These are phyloP conservation scores for Leptinotarsa rubiginosa DNA, from an alignment of 2,888 invertebrate species.

Conservation along the genomic window DNA sequence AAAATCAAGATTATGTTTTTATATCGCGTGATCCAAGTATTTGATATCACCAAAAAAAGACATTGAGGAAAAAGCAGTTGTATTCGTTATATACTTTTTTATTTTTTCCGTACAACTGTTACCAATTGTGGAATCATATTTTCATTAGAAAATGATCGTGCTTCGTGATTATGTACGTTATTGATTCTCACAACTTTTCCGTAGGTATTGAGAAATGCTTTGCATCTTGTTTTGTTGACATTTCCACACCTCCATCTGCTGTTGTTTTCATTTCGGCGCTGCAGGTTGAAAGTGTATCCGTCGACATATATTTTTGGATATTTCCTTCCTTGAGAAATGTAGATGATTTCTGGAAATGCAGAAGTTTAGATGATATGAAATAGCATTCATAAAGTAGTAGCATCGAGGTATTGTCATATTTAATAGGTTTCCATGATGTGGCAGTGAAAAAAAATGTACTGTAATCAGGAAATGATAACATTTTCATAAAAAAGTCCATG, in stretches of 20 bases:
- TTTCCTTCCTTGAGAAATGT: constrained; percentile 46
- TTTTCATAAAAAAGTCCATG: no score
- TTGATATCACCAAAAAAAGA: no score
- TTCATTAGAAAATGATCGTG: constrained; percentile 21
- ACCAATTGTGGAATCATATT: constrained; percentile 30
- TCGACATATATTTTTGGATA: constrained; percentile 50
- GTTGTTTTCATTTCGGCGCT: constrained; percentile 41
- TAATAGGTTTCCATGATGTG: no score
- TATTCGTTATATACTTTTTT: not conserved
- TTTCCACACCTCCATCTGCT: constrained; percentile 54
- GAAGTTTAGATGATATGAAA: not conserved
- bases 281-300: constrained; percentile 43
- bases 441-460: no score
- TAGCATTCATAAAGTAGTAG: constrained; percentile 18
- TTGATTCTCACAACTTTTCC: constrained; percentile 48
- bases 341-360: constrained; percentile 38
- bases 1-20: no score
- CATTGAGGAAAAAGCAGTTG: no score
- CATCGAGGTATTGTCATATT: no score
- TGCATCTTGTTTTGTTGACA: constrained; percentile 51
- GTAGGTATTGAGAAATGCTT: constrained; percentile 46
- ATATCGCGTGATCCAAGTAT: no score
- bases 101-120: constrained; percentile 1
- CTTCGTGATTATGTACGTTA: constrained; percentile 50
- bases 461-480: no score